These are phyloP conservation scores for Coregonus clupeaformis DNA, from an alignment of 2,113 vertebrate species.

Conservation along the genomic window DNA sequence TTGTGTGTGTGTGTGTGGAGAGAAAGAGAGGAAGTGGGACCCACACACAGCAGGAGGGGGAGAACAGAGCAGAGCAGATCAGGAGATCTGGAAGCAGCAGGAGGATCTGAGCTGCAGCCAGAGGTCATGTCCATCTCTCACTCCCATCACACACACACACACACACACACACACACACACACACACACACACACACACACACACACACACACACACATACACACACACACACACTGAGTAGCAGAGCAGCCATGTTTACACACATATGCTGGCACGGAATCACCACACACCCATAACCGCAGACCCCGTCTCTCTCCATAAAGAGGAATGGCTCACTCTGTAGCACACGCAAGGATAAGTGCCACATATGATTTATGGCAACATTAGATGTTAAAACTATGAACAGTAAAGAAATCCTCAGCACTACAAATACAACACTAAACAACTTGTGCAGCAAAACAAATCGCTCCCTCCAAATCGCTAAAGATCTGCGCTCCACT, in stretches of 20 bases:
- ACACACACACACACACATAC: no score
- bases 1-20: no score
- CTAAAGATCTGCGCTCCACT: constrained; percentile 31
- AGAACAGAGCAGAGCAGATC: no score
- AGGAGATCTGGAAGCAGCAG: neutral
- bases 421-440: constrained; percentile 18
- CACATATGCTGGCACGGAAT: neutral
- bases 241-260: neutral
- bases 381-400: constrained; percentile 27
- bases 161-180: no score
- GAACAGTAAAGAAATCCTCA: constrained; percentile 5
- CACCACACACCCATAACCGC: constrained; percentile 7
- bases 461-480: constrained; percentile 28
- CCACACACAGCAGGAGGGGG: no score
- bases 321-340: constrained; percentile 16
- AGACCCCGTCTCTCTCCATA: constrained; percentile 11
- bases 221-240: no score
- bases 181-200: no score
- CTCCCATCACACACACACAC: neutral
- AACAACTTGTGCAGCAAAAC: constrained; percentile 34
- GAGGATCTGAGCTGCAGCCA: no score
- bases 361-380: constrained; percentile 27
- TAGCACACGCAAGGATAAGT: constrained; percentile 9
- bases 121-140: neutral
- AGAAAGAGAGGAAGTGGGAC: no score